Evolutionary conservation across 2,797 vertebrate species (phyloP), one percentile per base, ranked within the genome.

Genomic region (Chelidonichthys spinosus): DNA sequence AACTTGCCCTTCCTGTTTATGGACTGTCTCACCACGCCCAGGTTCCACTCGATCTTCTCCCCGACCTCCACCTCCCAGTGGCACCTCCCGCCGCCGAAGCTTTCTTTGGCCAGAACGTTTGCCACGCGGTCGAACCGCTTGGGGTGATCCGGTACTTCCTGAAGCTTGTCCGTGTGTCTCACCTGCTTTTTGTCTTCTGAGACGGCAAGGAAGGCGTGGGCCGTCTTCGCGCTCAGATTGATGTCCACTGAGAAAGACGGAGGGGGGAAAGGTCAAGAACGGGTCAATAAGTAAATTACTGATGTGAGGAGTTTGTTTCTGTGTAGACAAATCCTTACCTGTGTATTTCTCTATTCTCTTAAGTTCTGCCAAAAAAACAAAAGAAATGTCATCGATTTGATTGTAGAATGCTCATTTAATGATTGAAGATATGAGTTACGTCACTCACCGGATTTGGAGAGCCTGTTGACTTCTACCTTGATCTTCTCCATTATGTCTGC

Each of bases 61-160:
- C 92, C 94, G 5, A 95, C 95, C 62, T 94, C 92, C 83, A 95
- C 94, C 70, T 96, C 95, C 96, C 96, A 97, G 92, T 92, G 95
- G 75, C 90, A 92, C 52, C 90, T 92, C 32, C 95, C 96, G 0
- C 85, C 71, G 69, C 69, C 50, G 68, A 96, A 94, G 69, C 89
- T 86, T 43, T 95, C 93, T 14, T 84, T 92, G 64, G 92, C 94
- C 81, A 97, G 81, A 10, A 97, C 92, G 6, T 96, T 96, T 0
- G 90, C 89, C 68, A 92, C 88, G 0, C 93, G 92, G 82, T 96
- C 89, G 3, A 97, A 97, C 11, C 96, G 88, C 77, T 95, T 94
- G 0, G 94, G 94, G 74, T 93, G 85, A 73, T 96, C 92, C 0
- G 93, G 93, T 2, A 96, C 85, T 2, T 92, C 92, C 76, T 93